phyloP scores from a whole-genome alignment of 2,797 vertebrate species.

The Lindbergichthys nudifrons region DNA sequence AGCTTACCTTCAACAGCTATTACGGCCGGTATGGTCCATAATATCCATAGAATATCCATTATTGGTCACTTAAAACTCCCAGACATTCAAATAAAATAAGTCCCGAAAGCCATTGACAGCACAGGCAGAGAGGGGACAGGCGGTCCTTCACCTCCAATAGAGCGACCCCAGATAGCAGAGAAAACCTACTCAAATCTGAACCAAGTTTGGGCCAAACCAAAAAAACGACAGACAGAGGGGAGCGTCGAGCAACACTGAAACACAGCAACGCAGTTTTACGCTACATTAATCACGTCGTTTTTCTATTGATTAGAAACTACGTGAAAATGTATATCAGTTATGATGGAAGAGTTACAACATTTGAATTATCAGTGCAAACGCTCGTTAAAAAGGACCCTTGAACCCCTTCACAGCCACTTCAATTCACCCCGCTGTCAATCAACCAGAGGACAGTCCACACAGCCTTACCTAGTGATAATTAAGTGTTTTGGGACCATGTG shows the following conservation, averaged over 20 bases:
- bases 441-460: slow-evolving; percentile 64
- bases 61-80: slow-evolving; percentile 81
- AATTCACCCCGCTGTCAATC: slow-evolving; percentile 82
- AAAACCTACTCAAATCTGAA: slow-evolving; percentile 82
- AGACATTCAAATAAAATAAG: slow-evolving; percentile 85
- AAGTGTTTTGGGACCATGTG: slow-evolving; percentile 67
- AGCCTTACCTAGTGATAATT: slow-evolving; percentile 70
- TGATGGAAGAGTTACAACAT: background rate
- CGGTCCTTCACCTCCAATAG: slow-evolving; percentile 81
- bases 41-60: slow-evolving; percentile 91
- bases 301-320: rapidly evolving
- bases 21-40: slow-evolving; percentile 87
- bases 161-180: slow-evolving; percentile 79
- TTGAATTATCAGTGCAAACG: background rate
- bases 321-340: rapidly evolving
- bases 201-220: slow-evolving; percentile 88
- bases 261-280: background rate
- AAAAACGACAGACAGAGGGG: slow-evolving; percentile 81
- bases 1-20: slow-evolving; percentile 88
- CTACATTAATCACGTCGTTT: rapidly evolving
- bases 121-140: slow-evolving; percentile 76
- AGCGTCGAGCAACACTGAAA: background rate
- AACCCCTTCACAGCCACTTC: slow-evolving; percentile 60
- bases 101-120: slow-evolving; percentile 87
- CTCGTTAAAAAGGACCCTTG: background rate